These are phyloP conservation scores for Thalassophryne amazonica DNA, from an alignment of 2,797 vertebrate species.

Conservation along the genomic window DNA sequence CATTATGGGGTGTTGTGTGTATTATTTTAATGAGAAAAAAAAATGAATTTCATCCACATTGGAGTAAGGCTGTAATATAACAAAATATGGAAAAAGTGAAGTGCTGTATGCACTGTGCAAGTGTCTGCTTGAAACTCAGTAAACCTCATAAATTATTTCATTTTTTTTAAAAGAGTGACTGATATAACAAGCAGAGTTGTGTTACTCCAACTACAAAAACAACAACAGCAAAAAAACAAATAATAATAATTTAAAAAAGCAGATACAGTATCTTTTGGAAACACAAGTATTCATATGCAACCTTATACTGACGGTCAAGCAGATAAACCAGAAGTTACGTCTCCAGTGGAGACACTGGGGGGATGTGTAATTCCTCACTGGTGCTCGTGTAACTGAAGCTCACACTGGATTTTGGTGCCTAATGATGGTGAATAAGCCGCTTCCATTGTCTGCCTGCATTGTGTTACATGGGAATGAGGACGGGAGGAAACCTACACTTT, in stretches of 20 bases:
- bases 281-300: slow-evolving; percentile 34
- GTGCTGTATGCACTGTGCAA: too few species aligned
- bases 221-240: slow-evolving; percentile 7
- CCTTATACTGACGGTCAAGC: slow-evolving; percentile 34
- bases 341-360: slow-evolving; percentile 33
- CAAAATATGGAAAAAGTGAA: too few species aligned
- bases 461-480: slow-evolving; percentile 81
- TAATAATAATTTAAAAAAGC: too few species aligned
- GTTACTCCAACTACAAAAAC: too few species aligned
- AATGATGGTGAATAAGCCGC: slow-evolving; percentile 48
- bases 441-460: slow-evolving; percentile 66
- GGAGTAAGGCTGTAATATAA: too few species aligned
- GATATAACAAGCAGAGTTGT: too few species aligned
- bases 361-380: slow-evolving; percentile 7
- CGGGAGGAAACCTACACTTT: slow-evolving; percentile 68
- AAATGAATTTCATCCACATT: too few species aligned
- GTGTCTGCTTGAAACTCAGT: too few species aligned
- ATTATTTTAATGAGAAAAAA: too few species aligned
- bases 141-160: too few species aligned
- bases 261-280: slow-evolving; percentile 29
- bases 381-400: slow-evolving; percentile 55
- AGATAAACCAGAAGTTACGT: slow-evolving; percentile 47
- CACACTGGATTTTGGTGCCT: slow-evolving; percentile 43
- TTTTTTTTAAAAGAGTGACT: too few species aligned
- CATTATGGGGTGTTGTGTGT: too few species aligned